A percentile compares a stretch with the other conserved stretches of the same genome.
Conservation (phyloP, 2,888 invertebrate genomes). For the Leistus spinibarbis region DNA sequence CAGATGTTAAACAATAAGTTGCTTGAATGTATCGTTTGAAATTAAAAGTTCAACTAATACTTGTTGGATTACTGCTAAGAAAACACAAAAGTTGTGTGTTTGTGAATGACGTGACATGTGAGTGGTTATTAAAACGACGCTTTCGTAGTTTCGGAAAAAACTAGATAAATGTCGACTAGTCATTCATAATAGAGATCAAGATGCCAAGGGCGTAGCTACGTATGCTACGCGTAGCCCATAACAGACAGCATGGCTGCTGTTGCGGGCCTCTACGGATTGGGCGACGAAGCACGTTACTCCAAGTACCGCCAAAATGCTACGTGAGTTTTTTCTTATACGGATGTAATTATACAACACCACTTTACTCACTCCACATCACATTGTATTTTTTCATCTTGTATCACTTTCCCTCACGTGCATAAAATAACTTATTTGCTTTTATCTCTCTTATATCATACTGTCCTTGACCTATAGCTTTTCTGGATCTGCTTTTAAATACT, state of each 20-base stretch:
- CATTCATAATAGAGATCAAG: background rate
- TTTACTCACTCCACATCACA: background rate
- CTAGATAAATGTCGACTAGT: background rate
- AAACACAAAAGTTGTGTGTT: no score
- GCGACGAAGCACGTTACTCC: conserved; percentile 69
- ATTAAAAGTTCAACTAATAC: background rate
- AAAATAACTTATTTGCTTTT: background rate
- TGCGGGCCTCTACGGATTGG: conserved; percentile 79
- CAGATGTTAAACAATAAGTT: background rate
- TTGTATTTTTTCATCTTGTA: background rate
- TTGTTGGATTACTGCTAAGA: background rate
- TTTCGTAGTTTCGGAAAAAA: background rate
- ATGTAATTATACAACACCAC: conserved; percentile 25
- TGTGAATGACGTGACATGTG: conserved; percentile 3
- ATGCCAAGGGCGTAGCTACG: conserved; percentile 18
- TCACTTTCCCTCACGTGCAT: conserved; percentile 22
- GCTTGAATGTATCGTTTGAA: background rate
- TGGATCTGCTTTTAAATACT: background rate
- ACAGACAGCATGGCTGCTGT: conserved; percentile 71
- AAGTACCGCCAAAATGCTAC: conserved; percentile 47
- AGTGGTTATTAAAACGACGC: background rate
- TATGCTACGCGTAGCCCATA: conserved; percentile 19
- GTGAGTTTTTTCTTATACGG: conserved; percentile 34
- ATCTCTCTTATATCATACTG: background rate
- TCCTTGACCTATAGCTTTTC: background rate